Percentiles rank a stretch among this genome's conserved stretches.
Evolutionary conservation across 2,113 vertebrate genomes (phyloP).

Genomic region (Agelaius tricolor): DNA sequence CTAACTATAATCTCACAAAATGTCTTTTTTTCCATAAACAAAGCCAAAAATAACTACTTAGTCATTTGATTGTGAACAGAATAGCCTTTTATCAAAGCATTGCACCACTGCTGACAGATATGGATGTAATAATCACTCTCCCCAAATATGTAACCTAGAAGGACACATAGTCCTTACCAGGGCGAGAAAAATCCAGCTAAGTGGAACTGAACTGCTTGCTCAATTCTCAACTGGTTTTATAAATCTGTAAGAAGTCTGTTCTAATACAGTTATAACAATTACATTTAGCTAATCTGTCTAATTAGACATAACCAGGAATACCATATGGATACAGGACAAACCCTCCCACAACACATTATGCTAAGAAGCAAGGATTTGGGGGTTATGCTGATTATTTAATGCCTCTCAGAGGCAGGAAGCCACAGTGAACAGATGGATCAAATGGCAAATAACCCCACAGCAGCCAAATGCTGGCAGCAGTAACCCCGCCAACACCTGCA

Average conservation of each 20-base stretch:
- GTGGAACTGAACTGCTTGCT: not conserved
- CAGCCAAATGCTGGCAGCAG: not conserved
- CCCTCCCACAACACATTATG: not conserved
- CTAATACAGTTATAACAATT: not conserved
- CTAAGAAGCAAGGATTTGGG: not conserved
- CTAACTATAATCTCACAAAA: conserved; percentile 67
- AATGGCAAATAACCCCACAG: not conserved
- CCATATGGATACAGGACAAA: not conserved
- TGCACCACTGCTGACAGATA: conserved; percentile 44
- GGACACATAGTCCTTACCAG: conserved; percentile 38
- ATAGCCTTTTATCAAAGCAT: conserved; percentile 51
- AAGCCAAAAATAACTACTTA: conserved; percentile 72
- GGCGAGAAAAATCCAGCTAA: not conserved
- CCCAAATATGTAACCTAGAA: not conserved
- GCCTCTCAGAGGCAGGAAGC: not conserved
- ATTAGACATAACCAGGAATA: not conserved
- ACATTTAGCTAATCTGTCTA: not conserved
- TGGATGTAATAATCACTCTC: conserved; percentile 41
- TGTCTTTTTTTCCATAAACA: conserved; percentile 71
- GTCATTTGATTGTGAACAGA: conserved; percentile 67
- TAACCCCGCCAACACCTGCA: not conserved
- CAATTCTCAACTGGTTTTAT: not conserved
- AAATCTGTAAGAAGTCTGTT: not conserved
- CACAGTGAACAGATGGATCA: not conserved
- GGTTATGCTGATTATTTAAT: not conserved